A percentile compares a stretch with the other conserved stretches of the same genome.
phyloP scores from a whole-genome alignment of 2,888 invertebrate species.

The Neoitamus cyanurus region DNA sequence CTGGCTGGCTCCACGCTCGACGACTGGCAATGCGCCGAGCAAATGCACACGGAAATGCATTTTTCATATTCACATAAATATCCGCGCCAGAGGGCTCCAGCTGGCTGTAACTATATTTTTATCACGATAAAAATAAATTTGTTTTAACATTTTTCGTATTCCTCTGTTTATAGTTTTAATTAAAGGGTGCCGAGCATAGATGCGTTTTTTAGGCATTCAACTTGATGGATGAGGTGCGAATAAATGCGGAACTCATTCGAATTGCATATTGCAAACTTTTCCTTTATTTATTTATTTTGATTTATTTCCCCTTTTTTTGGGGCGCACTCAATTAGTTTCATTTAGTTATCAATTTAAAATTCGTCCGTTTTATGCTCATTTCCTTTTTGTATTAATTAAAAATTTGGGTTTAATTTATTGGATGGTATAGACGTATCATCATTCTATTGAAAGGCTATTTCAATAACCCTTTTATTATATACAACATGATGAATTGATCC shows the following conservation, averaged over 20 bases:
- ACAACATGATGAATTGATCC: too few species aligned
- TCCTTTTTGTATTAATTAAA: not conserved
- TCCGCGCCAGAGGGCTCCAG: not conserved
- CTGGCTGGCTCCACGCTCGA: not conserved
- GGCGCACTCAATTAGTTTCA: not conserved
- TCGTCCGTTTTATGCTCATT: not conserved
- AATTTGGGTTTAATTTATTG: not conserved
- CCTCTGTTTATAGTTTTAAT: not conserved
- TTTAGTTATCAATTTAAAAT: not conserved
- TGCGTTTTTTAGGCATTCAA: not conserved
- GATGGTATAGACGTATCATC: too few species aligned
- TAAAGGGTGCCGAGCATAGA: not conserved
- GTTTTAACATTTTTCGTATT: not conserved
- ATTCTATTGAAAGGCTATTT: too few species aligned
- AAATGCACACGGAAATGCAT: conserved; percentile 10
- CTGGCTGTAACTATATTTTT: not conserved
- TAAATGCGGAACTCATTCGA: not conserved
- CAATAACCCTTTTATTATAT: too few species aligned
- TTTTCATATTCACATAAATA: conserved; percentile 14
- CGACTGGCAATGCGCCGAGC: not conserved
- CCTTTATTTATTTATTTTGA: not conserved
- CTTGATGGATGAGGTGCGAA: not conserved
- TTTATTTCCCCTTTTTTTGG: not conserved
- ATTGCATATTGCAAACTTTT: not conserved
- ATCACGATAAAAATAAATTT: not conserved